A percentile compares a stretch with the other conserved stretches of the same genome.
Conservation (phyloP, 2,797 vertebrate species). For the Prunella strophiata region DNA sequence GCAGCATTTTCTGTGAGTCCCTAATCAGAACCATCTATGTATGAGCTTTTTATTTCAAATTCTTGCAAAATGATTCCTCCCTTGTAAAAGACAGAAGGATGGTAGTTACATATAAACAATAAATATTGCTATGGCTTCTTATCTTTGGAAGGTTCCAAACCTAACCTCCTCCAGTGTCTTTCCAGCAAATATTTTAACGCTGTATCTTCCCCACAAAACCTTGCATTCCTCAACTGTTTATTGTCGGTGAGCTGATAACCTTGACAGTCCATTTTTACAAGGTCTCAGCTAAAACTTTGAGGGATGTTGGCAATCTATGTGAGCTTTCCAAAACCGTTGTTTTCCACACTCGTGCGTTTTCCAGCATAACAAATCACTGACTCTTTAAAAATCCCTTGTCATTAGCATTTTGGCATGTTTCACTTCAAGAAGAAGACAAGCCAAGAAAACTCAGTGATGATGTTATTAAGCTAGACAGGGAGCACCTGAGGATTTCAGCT, state of each 20-base stretch:
- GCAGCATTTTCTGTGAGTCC: background rate
- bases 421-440: constrained; percentile 39
- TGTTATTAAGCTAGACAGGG: constrained; percentile 41
- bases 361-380: background rate
- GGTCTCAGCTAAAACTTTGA: constrained; percentile 32
- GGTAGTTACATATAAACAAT: constrained; percentile 19
- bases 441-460: constrained; percentile 30
- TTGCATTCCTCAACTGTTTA: constrained; percentile 53
- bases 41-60: constrained; percentile 7
- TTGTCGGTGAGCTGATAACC: background rate
- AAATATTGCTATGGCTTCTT: constrained; percentile 23
- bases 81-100: constrained; percentile 5
- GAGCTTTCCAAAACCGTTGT: background rate
- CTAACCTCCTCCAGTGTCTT: constrained; percentile 33
- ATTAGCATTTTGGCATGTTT: constrained; percentile 46
- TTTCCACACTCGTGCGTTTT: background rate
- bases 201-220: constrained; percentile 28
- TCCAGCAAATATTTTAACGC: background rate
- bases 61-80: background rate
- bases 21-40: background rate
- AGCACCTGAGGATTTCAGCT: constrained; percentile 59
- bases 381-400: constrained; percentile 37
- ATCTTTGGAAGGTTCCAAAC: constrained; percentile 33
- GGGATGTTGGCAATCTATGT: background rate
- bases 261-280: constrained; percentile 45